Conservation (phyloP, 1,140 invertebrate species). For the Oedothorax gibbosus region DNA sequence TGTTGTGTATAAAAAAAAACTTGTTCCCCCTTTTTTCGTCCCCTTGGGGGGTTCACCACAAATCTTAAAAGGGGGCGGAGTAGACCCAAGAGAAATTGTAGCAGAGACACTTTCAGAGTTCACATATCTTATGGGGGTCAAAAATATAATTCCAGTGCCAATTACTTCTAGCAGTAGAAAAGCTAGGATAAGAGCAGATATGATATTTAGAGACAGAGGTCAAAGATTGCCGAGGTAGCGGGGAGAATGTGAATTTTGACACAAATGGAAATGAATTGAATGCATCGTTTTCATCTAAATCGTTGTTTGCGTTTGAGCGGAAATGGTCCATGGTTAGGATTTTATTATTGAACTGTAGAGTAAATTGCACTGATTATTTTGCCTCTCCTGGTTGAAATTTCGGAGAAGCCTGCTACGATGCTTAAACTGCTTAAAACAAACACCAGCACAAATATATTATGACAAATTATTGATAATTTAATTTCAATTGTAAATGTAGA, state of each 20-base stretch:
- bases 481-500: too few relatives aligned
- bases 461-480: too few relatives aligned
- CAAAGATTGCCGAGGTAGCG: neutral
- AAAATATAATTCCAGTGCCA: conserved; percentile 40
- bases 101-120: conserved; percentile 17
- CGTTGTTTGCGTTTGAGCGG: neutral
- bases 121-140: neutral
- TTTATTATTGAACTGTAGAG: too few relatives aligned
- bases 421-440: too few relatives aligned
- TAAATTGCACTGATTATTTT: too few relatives aligned
- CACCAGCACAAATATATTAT: too few relatives aligned
- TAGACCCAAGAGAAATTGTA: conserved; percentile 10
- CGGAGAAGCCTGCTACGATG: too few relatives aligned
- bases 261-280: conserved; percentile 21
- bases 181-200: conserved; percentile 17
- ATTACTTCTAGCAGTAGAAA: conserved; percentile 9
- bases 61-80: conserved; percentile 29
- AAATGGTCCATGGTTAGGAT: neutral
- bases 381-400: too few relatives aligned
- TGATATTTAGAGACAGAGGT: conserved; percentile 33
- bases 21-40: neutral
- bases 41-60: conserved; percentile 9
- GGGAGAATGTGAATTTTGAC: conserved; percentile 27
- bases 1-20: too few relatives aligned
- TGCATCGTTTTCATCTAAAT: conserved; percentile 27